Base-by-base conservation (phyloP, 64 coral and sea anemone genomes). In the Porites australiensis region DNA sequence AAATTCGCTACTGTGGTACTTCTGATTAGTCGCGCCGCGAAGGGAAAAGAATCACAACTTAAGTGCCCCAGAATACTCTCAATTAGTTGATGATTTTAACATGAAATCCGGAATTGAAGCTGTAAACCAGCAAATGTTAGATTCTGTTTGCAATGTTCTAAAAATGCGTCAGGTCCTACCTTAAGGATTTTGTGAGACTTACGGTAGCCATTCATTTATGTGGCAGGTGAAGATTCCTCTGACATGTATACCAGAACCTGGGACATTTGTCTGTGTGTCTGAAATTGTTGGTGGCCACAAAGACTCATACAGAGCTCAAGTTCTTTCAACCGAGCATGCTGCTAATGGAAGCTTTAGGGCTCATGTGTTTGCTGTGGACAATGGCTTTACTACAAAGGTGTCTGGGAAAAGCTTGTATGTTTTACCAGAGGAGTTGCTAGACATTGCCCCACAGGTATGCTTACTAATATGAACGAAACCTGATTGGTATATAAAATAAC, bases 311-410 rank as follows among this genome's bases (percentile, higher is more conserved):
- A 79, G 97, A 20, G 97, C 81, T 12, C 66, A 87, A 50, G 87
- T 99, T 23, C 82, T 97, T 80, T 81, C 77, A 4, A 45, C 74
- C 51, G 79, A 86, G 45, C 78, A 77, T 55, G 20, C 47, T 0
- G 10, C 19, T 22, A 77, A 89, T 49, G n/a, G 71, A 55, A 68
- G 74, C 2, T 62, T 73, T 10, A 75, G 77, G 48, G 83, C 86
- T n/a, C 89, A 89, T 44, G 90, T 99, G 44, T 93, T 99, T 90
- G 97, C 97, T 18, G 65, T 99, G 13, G 97, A 99, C 79, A 91
- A 91, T 88, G 97, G 97, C 44, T 96, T 90, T 45, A 94, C 88
- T 6, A 60, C 51, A 45, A 67, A 88, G 73, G 77, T 91, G 14
- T 74, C 94, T 22, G 69, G 37, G 18, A 48, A 55, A 2, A 70